These are phyloP conservation scores for Heteractis magnifica DNA, from an alignment of 92 coral and sea anemone species.

Conservation along the genomic window DNA sequence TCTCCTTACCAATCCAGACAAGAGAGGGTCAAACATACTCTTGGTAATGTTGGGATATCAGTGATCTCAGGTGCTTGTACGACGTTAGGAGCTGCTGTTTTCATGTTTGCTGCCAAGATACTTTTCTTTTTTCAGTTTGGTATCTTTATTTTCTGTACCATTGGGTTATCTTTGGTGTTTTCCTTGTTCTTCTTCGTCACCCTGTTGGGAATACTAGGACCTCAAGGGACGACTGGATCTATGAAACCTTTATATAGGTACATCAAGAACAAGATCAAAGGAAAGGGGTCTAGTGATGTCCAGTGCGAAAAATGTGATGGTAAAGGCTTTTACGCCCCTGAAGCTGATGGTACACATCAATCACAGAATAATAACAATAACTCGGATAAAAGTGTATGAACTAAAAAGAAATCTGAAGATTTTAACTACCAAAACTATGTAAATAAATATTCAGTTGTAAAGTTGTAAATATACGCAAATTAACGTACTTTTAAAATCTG, in stretches of 20 bases:
- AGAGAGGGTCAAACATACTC: slow-evolving; percentile 58
- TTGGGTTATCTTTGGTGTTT: slow-evolving; percentile 65
- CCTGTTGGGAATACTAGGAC: slow-evolving; percentile 57
- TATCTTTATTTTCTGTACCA: slow-evolving; percentile 75
- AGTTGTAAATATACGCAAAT: too few species aligned
- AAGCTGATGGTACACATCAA: not conserved
- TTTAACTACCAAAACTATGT: not conserved
- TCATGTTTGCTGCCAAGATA: slow-evolving; percentile 72
- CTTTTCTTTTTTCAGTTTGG: slow-evolving; percentile 78
- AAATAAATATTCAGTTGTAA: not conserved
- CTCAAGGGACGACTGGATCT: slow-evolving; percentile 70
- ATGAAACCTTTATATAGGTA: slow-evolving; percentile 31
- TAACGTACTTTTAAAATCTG: too few species aligned
- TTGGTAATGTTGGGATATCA: slow-evolving; percentile 75
- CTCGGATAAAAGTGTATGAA: not conserved
- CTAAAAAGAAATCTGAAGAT: not conserved
- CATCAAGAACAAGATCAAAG: slow-evolving; percentile 42
- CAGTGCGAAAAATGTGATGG: slow-evolving; percentile 69
- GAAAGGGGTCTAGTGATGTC: slow-evolving; percentile 49
- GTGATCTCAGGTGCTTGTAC: slow-evolving; percentile 81
- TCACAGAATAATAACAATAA: slow-evolving; percentile 1
- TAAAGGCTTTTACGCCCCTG: slow-evolving; percentile 57
- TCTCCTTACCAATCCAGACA: slow-evolving; percentile 36
- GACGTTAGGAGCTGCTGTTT: slow-evolving; percentile 68
- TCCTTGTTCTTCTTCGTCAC: slow-evolving; percentile 66